Evolutionary conservation across 2,888 invertebrate species (phyloP).

Genomic region (Hesperia comma): DNA sequence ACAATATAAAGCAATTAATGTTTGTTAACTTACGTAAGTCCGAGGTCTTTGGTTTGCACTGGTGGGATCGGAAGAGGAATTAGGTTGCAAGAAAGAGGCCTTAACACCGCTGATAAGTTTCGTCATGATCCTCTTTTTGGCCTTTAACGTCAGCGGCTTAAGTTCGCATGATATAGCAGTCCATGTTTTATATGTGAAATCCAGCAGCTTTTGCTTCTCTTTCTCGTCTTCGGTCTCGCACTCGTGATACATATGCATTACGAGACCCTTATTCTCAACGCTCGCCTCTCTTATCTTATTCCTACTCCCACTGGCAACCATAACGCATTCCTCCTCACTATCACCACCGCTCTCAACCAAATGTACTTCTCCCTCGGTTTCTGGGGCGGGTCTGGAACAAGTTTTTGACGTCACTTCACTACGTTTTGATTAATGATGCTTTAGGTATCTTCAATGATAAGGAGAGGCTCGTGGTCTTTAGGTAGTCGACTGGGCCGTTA

Average conservation of each 20-base stretch:
- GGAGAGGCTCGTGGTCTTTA: no score
- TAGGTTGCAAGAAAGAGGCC: background rate
- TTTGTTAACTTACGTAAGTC: no score
- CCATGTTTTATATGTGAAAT: background rate
- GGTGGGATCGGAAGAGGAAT: no score
- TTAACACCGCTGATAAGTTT: no score
- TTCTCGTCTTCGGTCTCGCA: background rate
- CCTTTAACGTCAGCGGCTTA: background rate
- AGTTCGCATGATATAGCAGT: background rate
- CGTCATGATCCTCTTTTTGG: no score
- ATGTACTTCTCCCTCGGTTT: background rate
- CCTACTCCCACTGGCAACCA: background rate
- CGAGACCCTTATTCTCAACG: background rate
- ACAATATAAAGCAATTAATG: no score
- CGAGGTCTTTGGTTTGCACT: no score
- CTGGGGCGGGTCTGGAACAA: background rate
- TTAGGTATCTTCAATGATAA: no score
- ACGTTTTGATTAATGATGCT: no score
- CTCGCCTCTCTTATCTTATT: background rate
- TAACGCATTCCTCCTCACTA: background rate
- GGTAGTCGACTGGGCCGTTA: no score
- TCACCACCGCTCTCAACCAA: background rate
- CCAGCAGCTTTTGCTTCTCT: background rate
- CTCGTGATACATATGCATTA: background rate
- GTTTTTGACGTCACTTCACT: background rate